Base-by-base conservation (phyloP, 2,888 invertebrate genomes). In the Luffia ferchaultella region DNA sequence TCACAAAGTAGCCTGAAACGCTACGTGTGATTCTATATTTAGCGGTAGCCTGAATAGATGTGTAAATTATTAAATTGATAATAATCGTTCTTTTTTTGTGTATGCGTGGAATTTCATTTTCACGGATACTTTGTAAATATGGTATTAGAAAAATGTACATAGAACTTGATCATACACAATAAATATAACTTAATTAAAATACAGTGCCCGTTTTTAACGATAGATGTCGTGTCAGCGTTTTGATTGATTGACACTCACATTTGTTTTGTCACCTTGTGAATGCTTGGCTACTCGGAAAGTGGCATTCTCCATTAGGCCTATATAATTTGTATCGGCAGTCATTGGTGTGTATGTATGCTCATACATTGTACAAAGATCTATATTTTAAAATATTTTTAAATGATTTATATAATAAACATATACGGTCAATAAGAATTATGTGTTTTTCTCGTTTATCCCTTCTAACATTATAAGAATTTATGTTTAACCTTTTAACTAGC, bases 381-480 rank as follows among this genome's bases (percentile, higher is more conserved):
- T 82, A 82, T 80, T 79, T 82, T 79, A 80, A 67, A 75, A 74
- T 73, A 78, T 76, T 75, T 72, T 76, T 76, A 65, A 79, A 73
- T 73, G 76, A 80, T 80, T 80, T 78, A 82, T 78, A 76, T 62
- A 82, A 77, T 82, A 83, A 82, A 80, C 69, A 73, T 72, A 74
- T 82, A 80, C 80, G 80, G 77, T 80, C 73, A 78, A 73, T 71
- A 70, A 68, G 7, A 40, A 40, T 15, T 9, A 30, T 30, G 12
- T 30, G 30, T 30, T 30, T 30, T 12, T 30, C 30, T 30, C 30
- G 3, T 30, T 30, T n/a, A 30, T 30, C 30, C 30, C 30, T n/a
- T n/a, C n/a, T n/a, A n/a, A n/a, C n/a, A n/a, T n/a, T n/a, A n/a
- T n/a, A n/a, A n/a, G n/a, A n/a, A n/a, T n/a, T n/a, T n/a, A n/a